A percentile compares a stretch with the other conserved stretches of the same genome.
Conservation (phyloP, 2,888 invertebrate species). For the Lissocephala sabroskyi region DNA sequence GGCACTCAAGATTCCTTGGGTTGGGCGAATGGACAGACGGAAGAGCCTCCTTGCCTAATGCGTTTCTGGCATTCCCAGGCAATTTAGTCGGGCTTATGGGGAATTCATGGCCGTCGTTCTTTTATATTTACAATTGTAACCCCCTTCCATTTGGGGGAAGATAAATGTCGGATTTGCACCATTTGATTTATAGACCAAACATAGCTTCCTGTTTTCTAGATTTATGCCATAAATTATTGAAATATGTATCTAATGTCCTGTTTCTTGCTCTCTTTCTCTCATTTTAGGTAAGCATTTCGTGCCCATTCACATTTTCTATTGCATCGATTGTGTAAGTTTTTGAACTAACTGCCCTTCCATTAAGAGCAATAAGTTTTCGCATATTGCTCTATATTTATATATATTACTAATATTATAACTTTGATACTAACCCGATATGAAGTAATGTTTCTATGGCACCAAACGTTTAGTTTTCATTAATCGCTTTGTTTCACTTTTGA, state of each 20-base stretch:
- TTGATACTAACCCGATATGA: slow-evolving; percentile 1
- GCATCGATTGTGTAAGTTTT: neutral
- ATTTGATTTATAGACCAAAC: too few species aligned
- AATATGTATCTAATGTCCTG: neutral
- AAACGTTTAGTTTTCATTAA: slow-evolving; percentile 44
- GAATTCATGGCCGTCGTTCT: slow-evolving; percentile 26
- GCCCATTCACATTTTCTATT: neutral
- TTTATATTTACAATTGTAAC: slow-evolving; percentile 26
- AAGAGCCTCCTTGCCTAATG: slow-evolving; percentile 31
- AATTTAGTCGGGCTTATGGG: slow-evolving; percentile 45
- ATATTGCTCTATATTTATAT: too few species aligned
- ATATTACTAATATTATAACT: slow-evolving; percentile 7
- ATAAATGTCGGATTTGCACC: neutral
- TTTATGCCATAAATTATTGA: too few species aligned
- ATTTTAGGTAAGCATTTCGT: slow-evolving; percentile 20
- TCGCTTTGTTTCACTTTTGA: slow-evolving; percentile 56
- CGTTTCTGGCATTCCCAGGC: slow-evolving; percentile 49
- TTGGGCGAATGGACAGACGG: too few species aligned
- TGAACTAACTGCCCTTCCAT: too few species aligned
- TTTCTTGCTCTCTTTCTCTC: slow-evolving; percentile 6
- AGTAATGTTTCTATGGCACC: slow-evolving; percentile 44
- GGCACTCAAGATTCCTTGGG: too few species aligned
- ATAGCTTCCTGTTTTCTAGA: too few species aligned
- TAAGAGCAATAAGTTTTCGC: too few species aligned
- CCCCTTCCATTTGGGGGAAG: neutral